These are phyloP conservation scores for Geotrypetes seraphini DNA, from an alignment of 2,797 vertebrate genomes.

Conservation along the genomic window DNA sequence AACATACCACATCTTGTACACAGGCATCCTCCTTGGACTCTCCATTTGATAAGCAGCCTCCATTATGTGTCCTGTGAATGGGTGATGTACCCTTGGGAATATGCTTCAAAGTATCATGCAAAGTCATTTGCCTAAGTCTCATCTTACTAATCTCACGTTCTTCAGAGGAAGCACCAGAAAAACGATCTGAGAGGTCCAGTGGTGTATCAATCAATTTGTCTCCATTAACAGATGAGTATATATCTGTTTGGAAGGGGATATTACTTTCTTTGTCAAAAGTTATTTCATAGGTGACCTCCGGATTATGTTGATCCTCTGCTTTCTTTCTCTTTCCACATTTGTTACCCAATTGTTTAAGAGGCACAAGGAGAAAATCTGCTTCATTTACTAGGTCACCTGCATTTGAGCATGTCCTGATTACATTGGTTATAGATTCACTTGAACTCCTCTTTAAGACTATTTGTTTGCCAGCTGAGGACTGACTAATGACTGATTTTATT, in stretches of 20 bases:
- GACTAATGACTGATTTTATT: conserved; percentile 36
- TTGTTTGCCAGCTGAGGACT: conserved; percentile 32
- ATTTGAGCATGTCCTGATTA: conserved; percentile 9
- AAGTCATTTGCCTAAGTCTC: conserved; percentile 41
- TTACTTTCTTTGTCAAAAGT: conserved; percentile 47
- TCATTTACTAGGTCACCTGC: conserved; percentile 19
- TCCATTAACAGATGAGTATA: conserved; percentile 18
- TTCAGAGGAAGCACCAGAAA: conserved; percentile 32
- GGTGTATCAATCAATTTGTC: conserved; percentile 45
- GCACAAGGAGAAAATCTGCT: neutral
- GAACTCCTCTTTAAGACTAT: conserved; percentile 32
- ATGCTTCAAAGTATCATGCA: conserved; percentile 41
- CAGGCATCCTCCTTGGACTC: conserved; percentile 28
- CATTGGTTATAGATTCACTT: conserved; percentile 22
- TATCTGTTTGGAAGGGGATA: conserved; percentile 14
- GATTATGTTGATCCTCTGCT: conserved; percentile 41
- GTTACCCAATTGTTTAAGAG: conserved; percentile 31
- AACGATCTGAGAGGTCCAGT: conserved; percentile 63
- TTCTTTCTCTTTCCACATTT: conserved; percentile 59
- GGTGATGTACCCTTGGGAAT: conserved; percentile 30
- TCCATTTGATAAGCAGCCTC: conserved; percentile 15
- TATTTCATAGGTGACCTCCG: conserved; percentile 32
- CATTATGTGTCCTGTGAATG: conserved; percentile 11
- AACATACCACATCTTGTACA: conserved; percentile 25
- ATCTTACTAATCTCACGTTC: conserved; percentile 44